phyloP scores from a whole-genome alignment of 2,113 vertebrate genomes.

The Passer montanus region DNA sequence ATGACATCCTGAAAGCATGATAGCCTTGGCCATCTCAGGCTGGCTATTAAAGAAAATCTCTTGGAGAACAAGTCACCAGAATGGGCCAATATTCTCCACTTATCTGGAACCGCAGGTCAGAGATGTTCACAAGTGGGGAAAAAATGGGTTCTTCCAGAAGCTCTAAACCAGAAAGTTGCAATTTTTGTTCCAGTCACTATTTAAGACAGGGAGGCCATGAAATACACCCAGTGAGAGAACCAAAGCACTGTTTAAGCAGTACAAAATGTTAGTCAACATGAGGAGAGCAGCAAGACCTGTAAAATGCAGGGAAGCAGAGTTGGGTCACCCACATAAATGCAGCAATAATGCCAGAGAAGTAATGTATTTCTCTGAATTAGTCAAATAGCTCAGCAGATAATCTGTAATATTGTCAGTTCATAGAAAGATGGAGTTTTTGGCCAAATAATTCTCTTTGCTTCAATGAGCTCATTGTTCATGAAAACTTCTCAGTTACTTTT shows the following conservation, averaged over 20 bases:
- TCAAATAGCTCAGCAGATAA: neutral
- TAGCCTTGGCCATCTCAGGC: neutral
- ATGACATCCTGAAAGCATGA: neutral
- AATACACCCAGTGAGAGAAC: neutral
- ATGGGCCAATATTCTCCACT: neutral
- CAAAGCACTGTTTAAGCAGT: neutral
- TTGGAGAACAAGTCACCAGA: neutral
- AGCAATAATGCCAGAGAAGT: neutral
- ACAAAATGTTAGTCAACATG: neutral
- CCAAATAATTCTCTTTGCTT: conserved; percentile 25
- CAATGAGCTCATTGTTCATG: neutral
- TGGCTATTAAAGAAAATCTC: neutral
- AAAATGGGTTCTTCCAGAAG: neutral
- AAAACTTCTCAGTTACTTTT: neutral
- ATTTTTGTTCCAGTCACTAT: neutral
- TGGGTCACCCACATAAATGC: neutral
- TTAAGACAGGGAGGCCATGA: neutral
- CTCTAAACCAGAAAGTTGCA: neutral
- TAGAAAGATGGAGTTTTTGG: neutral
- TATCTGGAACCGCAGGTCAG: neutral
- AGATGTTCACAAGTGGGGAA: neutral
- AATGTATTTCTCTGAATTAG: neutral
- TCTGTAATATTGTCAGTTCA: neutral
- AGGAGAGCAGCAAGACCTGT: neutral
- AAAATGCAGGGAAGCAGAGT: neutral